phyloP scores from a whole-genome alignment of 2,797 vertebrate genomes.

The Sebastes oblongus region DNA sequence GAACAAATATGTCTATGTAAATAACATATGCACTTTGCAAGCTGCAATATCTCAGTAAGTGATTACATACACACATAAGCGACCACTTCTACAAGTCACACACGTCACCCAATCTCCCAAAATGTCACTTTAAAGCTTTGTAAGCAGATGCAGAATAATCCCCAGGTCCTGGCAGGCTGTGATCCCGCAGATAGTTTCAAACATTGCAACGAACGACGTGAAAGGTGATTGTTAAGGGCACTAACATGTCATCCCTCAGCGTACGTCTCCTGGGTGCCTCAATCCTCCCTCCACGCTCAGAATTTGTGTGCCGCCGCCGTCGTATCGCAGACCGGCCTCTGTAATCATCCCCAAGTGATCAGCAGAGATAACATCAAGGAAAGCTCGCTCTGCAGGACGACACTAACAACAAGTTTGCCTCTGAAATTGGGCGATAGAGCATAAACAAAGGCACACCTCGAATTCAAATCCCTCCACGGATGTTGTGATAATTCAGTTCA shows the following conservation, averaged over 20 bases:
- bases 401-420: slow-evolving; percentile 50
- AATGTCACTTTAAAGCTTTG: slow-evolving; percentile 44
- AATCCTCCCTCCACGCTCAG: not conserved
- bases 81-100: slow-evolving; percentile 11
- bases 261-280: not conserved
- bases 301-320: slow-evolving; percentile 37
- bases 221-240: slow-evolving; percentile 45
- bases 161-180: slow-evolving; percentile 20
- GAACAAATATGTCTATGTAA: slow-evolving; percentile 35
- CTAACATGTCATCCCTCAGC: slow-evolving; percentile 27
- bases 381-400: slow-evolving; percentile 43
- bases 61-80: slow-evolving; percentile 9
- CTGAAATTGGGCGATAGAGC: slow-evolving; percentile 57
- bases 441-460: slow-evolving; percentile 55
- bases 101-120: slow-evolving; percentile 24
- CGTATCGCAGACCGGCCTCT: slow-evolving; percentile 25
- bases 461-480: slow-evolving; percentile 62
- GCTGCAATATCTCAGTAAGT: not conserved
- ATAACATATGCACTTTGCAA: slow-evolving; percentile 7
- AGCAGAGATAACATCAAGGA: slow-evolving; percentile 52
- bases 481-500: slow-evolving; percentile 68
- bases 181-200: slow-evolving; percentile 50
- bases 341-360: slow-evolving; percentile 67
- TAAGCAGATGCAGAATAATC: slow-evolving; percentile 51
- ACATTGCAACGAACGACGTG: slow-evolving; percentile 18